These are phyloP conservation scores for Pyrochroa serraticornis DNA, from an alignment of 2,888 invertebrate genomes.

Conservation along the genomic window DNA sequence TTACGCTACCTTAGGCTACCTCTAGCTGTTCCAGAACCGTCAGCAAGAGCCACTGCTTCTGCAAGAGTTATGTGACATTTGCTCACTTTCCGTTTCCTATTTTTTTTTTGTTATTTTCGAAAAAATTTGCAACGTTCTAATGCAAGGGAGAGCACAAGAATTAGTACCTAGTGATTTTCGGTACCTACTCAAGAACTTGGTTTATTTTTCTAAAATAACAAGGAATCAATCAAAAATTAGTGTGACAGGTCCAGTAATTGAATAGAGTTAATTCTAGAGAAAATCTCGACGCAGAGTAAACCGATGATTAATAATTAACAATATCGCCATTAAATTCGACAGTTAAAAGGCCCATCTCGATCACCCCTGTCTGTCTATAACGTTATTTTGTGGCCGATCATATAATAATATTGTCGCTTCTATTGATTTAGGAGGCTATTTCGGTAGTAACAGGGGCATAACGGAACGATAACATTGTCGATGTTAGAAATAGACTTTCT, in stretches of 20 bases:
- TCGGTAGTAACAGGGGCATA: conserved; percentile 5
- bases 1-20: conserved; percentile 91
- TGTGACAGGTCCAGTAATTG: too few relatives aligned
- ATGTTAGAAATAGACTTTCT: conserved; percentile 36
- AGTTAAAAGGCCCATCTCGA: too few relatives aligned
- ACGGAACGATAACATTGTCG: conserved; percentile 25
- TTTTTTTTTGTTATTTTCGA: neutral
- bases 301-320: too few relatives aligned
- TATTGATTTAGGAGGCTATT: neutral
- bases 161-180: too few relatives aligned
- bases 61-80: conserved; percentile 18
- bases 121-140: neutral
- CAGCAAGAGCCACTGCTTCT: conserved; percentile 13
- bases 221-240: too few relatives aligned
- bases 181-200: too few relatives aligned
- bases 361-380: too few relatives aligned
- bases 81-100: conserved; percentile 15
- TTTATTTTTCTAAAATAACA: too few relatives aligned
- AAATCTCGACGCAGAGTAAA: too few relatives aligned
- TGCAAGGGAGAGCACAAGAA: neutral
- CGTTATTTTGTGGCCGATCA: neutral
- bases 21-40: conserved; percentile 64
- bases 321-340: too few relatives aligned
- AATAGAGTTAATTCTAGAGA: too few relatives aligned
- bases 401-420: neutral